Conservation (phyloP, 2,797 vertebrate genomes). For the Eidolon dupreanum region DNA sequence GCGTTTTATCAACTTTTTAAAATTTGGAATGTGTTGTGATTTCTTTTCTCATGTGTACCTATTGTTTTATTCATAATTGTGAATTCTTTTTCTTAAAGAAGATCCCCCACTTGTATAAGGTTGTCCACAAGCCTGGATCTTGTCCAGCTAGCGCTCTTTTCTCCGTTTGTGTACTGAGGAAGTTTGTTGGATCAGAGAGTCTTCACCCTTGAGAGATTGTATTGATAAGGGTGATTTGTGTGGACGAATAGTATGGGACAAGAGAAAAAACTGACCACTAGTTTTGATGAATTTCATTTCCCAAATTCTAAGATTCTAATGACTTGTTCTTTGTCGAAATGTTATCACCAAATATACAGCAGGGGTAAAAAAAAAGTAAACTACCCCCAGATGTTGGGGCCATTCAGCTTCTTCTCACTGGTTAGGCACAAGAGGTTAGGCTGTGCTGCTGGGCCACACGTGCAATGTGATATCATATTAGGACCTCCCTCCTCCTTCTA, state of each 20-base stretch:
- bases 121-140: neutral
- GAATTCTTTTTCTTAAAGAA: neutral
- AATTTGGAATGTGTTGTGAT: neutral
- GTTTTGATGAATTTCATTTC: neutral
- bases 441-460: neutral
- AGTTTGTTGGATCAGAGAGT: neutral
- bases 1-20: neutral
- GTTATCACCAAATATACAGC: neutral
- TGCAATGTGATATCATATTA: rapidly evolving
- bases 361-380: neutral
- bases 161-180: neutral
- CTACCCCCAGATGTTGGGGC: neutral
- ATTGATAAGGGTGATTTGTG: neutral
- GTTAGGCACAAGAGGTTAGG: too few species aligned
- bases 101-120: neutral
- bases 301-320: neutral
- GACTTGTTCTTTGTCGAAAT: neutral
- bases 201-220: neutral
- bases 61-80: neutral
- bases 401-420: neutral
- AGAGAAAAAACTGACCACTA: neutral
- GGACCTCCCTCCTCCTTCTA: too few species aligned
- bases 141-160: neutral
- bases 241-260: neutral
- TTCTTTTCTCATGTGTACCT: neutral